These are phyloP conservation scores for Callosobruchus maculatus DNA, from an alignment of 2,888 invertebrate species.

Conservation along the genomic window DNA sequence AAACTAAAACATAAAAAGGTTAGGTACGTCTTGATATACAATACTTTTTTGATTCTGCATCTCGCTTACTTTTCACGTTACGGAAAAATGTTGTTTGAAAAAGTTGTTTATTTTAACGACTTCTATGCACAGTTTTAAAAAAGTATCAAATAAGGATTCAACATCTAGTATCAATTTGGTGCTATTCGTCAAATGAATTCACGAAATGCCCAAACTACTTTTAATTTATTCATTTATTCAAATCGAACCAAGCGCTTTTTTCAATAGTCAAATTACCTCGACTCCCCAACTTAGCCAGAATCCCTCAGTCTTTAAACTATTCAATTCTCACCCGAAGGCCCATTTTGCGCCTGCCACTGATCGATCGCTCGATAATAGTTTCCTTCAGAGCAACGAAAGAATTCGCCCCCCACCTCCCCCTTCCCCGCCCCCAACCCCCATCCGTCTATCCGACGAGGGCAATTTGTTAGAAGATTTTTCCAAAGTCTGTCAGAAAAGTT, in stretches of 20 bases:
- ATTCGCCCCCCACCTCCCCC: neutral
- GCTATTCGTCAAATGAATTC: too few relatives aligned
- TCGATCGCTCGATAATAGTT: neutral
- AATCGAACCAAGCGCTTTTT: neutral
- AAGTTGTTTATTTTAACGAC: too few relatives aligned
- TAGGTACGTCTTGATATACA: too few relatives aligned
- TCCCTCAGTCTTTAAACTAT: neutral
- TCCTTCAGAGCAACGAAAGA: neutral
- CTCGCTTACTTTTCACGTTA: too few relatives aligned
- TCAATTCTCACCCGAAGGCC: neutral
- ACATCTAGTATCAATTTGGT: too few relatives aligned
- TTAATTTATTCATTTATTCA: neutral
- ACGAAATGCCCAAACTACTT: neutral
- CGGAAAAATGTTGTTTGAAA: too few relatives aligned
- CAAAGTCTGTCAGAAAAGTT: neutral
- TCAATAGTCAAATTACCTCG: neutral
- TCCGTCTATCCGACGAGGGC: neutral
- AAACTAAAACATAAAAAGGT: too few relatives aligned
- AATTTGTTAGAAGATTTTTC: neutral
- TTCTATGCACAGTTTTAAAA: too few relatives aligned
- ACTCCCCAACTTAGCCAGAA: neutral
- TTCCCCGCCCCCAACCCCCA: neutral
- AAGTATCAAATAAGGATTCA: too few relatives aligned
- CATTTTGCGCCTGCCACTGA: neutral
- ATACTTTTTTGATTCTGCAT: too few relatives aligned